A percentile compares a stretch with the other conserved stretches of the same genome.
These are phyloP conservation scores for Hafferia zeledoni DNA, from an alignment of 2,797 vertebrate species.

Conservation along the genomic window DNA sequence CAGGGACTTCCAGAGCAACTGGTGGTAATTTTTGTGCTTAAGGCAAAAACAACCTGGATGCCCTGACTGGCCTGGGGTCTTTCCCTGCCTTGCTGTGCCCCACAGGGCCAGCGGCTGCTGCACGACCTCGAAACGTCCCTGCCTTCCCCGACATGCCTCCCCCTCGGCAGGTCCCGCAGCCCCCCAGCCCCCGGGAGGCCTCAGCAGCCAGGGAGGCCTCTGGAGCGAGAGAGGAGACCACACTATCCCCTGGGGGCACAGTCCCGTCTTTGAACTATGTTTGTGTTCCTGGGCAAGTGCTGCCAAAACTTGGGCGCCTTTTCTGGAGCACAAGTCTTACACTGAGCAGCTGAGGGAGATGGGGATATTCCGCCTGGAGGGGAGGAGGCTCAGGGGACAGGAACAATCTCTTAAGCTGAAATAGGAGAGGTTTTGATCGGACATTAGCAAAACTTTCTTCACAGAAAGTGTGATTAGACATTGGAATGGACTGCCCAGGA, in stretches of 20 bases:
- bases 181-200: background rate
- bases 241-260: accelerated
- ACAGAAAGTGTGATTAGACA: background rate
- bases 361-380: too few relatives aligned
- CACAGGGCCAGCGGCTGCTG: accelerated
- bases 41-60: background rate
- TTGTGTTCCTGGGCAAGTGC: accelerated
- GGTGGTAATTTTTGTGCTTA: background rate
- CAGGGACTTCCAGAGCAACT: background rate
- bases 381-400: background rate
- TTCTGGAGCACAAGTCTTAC: background rate
- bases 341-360: background rate
- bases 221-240: accelerated
- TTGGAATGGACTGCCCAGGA: background rate
- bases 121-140: accelerated
- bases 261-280: accelerated
- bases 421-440: background rate
- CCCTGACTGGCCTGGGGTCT: accelerated
- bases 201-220: background rate
- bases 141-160: accelerated
- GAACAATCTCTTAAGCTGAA: background rate
- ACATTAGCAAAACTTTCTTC: background rate
- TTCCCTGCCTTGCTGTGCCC: accelerated
- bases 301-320: background rate
- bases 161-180: background rate